Conservation (phyloP, 2,797 vertebrate genomes). For the Acrossocheilus fasciatus region DNA sequence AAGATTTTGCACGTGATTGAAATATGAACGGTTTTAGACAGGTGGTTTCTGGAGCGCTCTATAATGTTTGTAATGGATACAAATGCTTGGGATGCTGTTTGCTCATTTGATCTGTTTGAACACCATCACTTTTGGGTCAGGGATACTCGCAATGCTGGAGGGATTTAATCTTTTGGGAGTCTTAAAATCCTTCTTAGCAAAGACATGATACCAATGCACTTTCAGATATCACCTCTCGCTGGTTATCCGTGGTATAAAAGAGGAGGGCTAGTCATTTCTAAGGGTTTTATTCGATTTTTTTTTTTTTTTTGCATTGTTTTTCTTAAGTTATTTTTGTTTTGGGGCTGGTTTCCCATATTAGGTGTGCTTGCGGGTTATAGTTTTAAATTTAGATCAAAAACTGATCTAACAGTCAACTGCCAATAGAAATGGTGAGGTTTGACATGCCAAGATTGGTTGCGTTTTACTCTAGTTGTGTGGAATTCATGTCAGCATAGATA, state of each 20-base stretch:
- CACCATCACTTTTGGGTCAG: not conserved
- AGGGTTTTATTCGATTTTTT: slow-evolving; percentile 35
- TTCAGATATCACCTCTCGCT: slow-evolving; percentile 89
- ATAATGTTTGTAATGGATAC: not conserved
- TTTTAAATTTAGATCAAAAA: slow-evolving; percentile 25
- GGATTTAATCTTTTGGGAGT: slow-evolving; percentile 17
- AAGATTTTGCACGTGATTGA: slow-evolving; percentile 34
- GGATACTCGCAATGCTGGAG: slow-evolving; percentile 40
- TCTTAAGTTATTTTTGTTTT: slow-evolving; percentile 76
- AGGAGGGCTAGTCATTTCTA: slow-evolving; percentile 68
- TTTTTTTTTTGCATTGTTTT: slow-evolving; percentile 53
- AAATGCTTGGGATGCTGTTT: not conserved
- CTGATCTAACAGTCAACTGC: slow-evolving; percentile 28
- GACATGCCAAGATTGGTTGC: not conserved
- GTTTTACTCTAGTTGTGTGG: slow-evolving; percentile 35
- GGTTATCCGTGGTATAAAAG: slow-evolving; percentile 82
- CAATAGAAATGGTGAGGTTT: not conserved
- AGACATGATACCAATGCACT: slow-evolving; percentile 84
- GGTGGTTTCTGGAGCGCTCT: not conserved
- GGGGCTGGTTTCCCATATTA: slow-evolving; percentile 79
- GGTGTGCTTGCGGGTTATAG: slow-evolving; percentile 48
- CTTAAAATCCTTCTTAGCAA: slow-evolving; percentile 20
- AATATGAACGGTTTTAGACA: not conserved
- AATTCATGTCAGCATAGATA: slow-evolving; percentile 45
- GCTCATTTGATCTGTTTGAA: slow-evolving; percentile 20